Percentiles rank a stretch among this genome's conserved stretches.
phyloP scores from a whole-genome alignment of 2,113 vertebrate species.

The Cercocebus atys region DNA sequence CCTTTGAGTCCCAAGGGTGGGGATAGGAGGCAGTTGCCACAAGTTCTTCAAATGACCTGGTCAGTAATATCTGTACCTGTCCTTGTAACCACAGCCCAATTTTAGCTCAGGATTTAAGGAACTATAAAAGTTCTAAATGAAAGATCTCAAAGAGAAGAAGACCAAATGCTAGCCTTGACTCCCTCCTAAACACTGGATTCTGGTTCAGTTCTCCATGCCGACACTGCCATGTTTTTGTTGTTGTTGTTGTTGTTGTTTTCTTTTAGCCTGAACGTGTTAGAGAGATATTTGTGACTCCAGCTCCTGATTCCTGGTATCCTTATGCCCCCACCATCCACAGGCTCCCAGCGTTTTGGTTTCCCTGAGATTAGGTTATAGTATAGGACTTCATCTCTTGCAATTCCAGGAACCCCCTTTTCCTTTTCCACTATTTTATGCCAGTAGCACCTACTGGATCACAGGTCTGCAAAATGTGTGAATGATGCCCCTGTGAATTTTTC shows the following conservation, averaged over 20 bases:
- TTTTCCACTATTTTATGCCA: neutral
- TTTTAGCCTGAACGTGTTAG: accelerated
- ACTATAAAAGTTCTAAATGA: neutral
- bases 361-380: neutral
- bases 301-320: neutral
- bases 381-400: neutral
- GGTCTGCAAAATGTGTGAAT: neutral
- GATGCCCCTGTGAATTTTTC: neutral
- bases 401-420: neutral
- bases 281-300: neutral
- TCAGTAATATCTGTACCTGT: neutral
- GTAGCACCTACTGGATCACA: neutral
- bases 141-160: neutral
- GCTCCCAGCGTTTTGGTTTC: neutral
- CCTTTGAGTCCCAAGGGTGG: neutral
- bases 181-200: neutral
- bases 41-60: neutral
- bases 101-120: neutral
- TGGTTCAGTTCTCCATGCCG: neutral
- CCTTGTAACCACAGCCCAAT: neutral
- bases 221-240: no score
- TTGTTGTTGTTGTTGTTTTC: no score
- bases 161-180: neutral
- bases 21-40: neutral
- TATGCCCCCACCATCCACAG: neutral